These are phyloP conservation scores for Lacerta agilis DNA, from an alignment of 2,797 vertebrate genomes.

Conservation along the genomic window DNA sequence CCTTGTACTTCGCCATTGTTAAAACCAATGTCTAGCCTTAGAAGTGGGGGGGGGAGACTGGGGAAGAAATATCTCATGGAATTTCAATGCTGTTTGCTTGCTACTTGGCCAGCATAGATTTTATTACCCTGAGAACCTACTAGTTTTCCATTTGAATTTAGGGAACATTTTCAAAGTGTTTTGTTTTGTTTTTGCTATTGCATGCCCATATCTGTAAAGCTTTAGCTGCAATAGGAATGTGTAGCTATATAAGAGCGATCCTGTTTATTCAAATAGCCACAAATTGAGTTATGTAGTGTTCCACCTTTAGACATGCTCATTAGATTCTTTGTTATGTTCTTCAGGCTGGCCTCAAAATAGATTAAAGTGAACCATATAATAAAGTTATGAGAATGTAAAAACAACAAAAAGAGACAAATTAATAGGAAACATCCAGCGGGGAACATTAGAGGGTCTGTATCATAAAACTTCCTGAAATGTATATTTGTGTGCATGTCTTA, in stretches of 20 bases:
- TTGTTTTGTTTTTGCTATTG: background rate
- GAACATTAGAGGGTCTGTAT: background rate
- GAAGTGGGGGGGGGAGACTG: background rate
- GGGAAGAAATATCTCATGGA: background rate
- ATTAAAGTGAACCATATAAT: background rate
- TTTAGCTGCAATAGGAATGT: background rate
- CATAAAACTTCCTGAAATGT: background rate
- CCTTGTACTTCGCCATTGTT: background rate
- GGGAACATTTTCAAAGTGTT: background rate
- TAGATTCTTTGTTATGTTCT: background rate
- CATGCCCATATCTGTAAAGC: background rate
- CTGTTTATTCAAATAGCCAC: background rate
- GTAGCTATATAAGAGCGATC: background rate
- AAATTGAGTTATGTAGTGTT: background rate
- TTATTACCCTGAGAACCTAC: background rate
- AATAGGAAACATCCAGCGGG: background rate
- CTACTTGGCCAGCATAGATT: background rate
- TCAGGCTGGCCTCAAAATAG: background rate
- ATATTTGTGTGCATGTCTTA: background rate
- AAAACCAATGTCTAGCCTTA: background rate
- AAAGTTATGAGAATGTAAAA: background rate
- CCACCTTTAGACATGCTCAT: background rate
- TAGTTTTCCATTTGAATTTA: background rate
- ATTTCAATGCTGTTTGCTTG: constrained; percentile 4
- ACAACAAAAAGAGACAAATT: background rate